Evolutionary conservation across 1,140 invertebrate species (phyloP), one percentile per base, ranked within the genome.

Genomic region (Leptopilina boulardi): DNA sequence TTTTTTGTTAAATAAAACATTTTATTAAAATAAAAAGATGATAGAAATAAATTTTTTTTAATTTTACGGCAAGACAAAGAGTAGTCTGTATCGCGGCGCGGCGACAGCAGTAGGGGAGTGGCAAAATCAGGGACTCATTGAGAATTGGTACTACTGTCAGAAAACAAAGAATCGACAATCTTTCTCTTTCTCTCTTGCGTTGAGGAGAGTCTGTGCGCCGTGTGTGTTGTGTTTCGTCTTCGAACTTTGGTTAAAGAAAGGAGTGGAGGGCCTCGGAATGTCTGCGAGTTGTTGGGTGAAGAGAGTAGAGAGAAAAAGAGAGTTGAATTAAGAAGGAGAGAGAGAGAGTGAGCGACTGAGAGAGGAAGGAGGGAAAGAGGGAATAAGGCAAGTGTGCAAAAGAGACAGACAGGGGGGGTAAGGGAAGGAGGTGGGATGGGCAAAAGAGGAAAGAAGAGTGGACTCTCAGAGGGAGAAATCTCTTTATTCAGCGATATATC

Each of bases 301-400:
- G 59, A 66, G 59, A 4, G 21, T 11, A 72, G 34, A 42, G 18
- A 72, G 71, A 72, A 21, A 19, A 18, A 19, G 34, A 42, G 19
- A 42, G 1, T 19, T 6, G n/a, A 71, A 18, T 71, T 0, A 23
- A 44, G 13, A 34, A 15, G 2, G 34, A 10, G 71, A 30, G 38
- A 41, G 5, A 47, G 21, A 47, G 13, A 21, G 71, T 23, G 54
- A 73, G 76, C n/a, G n/a, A n/a, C n/a, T n/a, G n/a, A n/a, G n/a
- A n/a, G 73, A 59, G 77, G 59, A 71, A 26, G 21, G 74, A 56
- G 76, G 74, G 71, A 81, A 75, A 73, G 76, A 71, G 71, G 8
- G 34, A 38, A 38, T 38, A 38, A 38, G 34, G 34, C 34, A 38
- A 38, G 34, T 38, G 34, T 38, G 34, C 5, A 38, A 38, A 0